Percentiles rank a stretch among this genome's conserved stretches.
Conservation (phyloP, 2,888 invertebrate genomes). For the Anaspis maculata region DNA sequence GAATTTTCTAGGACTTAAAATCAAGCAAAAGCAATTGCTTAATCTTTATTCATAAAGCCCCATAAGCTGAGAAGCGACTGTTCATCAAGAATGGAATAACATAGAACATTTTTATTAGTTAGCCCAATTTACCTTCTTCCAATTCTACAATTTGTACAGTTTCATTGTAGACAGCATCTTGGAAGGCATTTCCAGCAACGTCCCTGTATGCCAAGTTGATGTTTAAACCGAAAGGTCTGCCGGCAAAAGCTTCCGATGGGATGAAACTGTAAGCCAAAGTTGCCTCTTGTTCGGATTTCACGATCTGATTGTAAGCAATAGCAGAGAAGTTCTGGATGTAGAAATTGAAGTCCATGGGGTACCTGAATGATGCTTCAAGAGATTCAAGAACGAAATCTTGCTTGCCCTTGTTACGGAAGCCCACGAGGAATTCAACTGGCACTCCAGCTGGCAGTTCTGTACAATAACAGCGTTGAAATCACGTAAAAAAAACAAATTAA, state of each 20-base stretch:
- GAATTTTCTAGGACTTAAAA: no score
- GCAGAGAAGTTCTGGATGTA: slow-evolving; percentile 98
- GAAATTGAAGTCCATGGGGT: slow-evolving; percentile 97
- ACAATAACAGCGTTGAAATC: slow-evolving; percentile 3
- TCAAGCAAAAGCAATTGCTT: no score
- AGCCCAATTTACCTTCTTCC: slow-evolving; percentile 59
- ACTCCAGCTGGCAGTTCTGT: slow-evolving; percentile 85
- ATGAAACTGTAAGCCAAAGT: slow-evolving; percentile 92
- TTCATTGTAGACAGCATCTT: slow-evolving; percentile 95
- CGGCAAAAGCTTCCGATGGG: slow-evolving; percentile 93
- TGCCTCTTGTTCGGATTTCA: slow-evolving; percentile 86
- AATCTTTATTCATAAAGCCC: no score
- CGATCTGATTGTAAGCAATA: slow-evolving; percentile 75
- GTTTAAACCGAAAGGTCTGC: slow-evolving; percentile 92
- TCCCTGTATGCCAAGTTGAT: slow-evolving; percentile 89
- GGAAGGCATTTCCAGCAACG: slow-evolving; percentile 54
- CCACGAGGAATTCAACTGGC: slow-evolving; percentile 90
- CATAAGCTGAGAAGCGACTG: no score
- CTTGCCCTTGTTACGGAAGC: slow-evolving; percentile 90
- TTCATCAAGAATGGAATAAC: no score
- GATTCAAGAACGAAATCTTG: slow-evolving; percentile 87
- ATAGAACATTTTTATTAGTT: slow-evolving; percentile 1
- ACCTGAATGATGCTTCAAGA: slow-evolving; percentile 95
- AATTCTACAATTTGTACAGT: slow-evolving; percentile 93
- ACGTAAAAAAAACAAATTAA: background rate